Evolutionary conservation across 92 coral and sea anemone species (phyloP).

Genomic region (Actinernus sp.): DNA sequence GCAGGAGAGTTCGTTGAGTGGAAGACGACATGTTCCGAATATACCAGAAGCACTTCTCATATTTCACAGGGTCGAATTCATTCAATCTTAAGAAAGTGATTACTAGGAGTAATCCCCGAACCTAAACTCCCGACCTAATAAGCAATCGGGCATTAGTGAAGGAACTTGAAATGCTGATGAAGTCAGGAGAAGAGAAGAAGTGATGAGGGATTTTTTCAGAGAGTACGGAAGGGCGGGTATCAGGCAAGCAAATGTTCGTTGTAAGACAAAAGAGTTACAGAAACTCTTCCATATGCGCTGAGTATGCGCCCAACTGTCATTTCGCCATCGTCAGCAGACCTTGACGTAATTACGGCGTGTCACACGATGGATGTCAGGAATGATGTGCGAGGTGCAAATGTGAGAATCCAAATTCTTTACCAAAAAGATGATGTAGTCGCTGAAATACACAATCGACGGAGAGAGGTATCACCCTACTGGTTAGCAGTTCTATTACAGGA

Average conservation of each 20-base stretch:
- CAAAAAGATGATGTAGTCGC: conserved; percentile 23
- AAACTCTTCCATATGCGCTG: conserved; percentile 53
- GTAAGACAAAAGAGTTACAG: conserved; percentile 54
- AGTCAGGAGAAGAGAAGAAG: conserved; percentile 24
- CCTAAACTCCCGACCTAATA: conserved; percentile 25
- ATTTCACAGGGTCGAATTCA: too few species aligned
- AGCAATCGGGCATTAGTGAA: conserved; percentile 13
- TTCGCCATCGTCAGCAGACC: conserved; percentile 20
- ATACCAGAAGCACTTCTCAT: too few species aligned
- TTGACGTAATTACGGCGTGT: conserved; percentile 32
- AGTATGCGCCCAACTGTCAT: conserved; percentile 40
- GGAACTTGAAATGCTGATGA: conserved; percentile 24
- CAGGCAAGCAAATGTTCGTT: conserved; percentile 55
- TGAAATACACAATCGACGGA: conserved; percentile 39
- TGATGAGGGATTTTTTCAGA: conserved; percentile 49
- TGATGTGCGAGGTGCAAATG: conserved; percentile 21
- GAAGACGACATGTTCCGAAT: too few species aligned
- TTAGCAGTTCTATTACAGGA: conserved; percentile 42
- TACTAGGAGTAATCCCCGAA: too few species aligned
- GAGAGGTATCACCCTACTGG: conserved; percentile 51
- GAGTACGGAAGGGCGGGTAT: conserved; percentile 61
- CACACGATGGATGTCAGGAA: conserved; percentile 25
- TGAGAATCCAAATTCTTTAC: conserved; percentile 33
- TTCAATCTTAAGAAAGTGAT: too few species aligned
- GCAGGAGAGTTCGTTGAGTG: conserved; percentile 50